Conservation (phyloP, 2,797 vertebrate species). For the Micropoecilia bifurca region DNA sequence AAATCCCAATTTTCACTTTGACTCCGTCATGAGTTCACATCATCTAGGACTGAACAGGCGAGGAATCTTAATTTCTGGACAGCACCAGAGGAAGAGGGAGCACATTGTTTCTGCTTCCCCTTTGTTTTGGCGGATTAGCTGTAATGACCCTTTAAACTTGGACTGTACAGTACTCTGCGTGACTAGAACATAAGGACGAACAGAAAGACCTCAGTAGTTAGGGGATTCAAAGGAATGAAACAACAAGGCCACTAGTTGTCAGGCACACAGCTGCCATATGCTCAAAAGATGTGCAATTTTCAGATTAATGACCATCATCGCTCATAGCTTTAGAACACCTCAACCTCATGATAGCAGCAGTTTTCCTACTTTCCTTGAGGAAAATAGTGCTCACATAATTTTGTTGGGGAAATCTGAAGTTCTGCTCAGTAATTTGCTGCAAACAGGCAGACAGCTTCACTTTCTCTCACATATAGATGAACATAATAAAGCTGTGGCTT, state of each 20-base stretch:
- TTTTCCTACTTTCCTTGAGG: constrained; percentile 39
- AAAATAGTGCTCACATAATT: constrained; percentile 48
- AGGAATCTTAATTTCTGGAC: constrained; percentile 67
- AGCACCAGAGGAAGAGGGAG: constrained; percentile 54
- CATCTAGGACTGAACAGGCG: constrained; percentile 47
- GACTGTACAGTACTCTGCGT: constrained; percentile 75
- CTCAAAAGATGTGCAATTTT: constrained; percentile 81
- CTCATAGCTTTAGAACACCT: constrained; percentile 68
- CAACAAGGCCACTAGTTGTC: constrained; percentile 80
- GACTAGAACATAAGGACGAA: constrained; percentile 63
- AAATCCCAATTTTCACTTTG: constrained; percentile 26
- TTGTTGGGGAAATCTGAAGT: constrained; percentile 36
- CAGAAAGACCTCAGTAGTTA: constrained; percentile 62
- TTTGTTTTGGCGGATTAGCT: constrained; percentile 81
- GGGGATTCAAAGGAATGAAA: constrained; percentile 80
- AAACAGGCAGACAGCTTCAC: constrained; percentile 66
- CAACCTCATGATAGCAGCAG: constrained; percentile 69
- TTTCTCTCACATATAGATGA: constrained; percentile 57
- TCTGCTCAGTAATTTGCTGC: constrained; percentile 56
- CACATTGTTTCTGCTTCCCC: constrained; percentile 71
- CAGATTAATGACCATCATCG: constrained; percentile 82
- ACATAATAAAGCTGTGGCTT: constrained; percentile 69
- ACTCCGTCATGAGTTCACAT: constrained; percentile 48
- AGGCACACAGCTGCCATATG: constrained; percentile 78
- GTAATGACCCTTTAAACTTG: constrained; percentile 83